phyloP scores from a whole-genome alignment of 2,888 invertebrate genomes.

The Sipha maydis region DNA sequence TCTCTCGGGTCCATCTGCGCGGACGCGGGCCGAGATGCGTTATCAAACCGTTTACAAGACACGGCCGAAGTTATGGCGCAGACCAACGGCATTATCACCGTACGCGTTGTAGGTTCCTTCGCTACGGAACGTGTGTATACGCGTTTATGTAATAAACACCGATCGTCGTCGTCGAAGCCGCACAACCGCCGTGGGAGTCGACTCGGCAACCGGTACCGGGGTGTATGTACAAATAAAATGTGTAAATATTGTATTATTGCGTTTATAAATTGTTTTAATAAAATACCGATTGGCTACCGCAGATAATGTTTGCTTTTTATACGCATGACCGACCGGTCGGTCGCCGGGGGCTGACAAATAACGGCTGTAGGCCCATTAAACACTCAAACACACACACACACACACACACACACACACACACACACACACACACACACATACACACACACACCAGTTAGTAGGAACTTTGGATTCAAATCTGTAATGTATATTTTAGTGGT shows the following conservation, averaged over 20 bases:
- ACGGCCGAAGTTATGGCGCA: slow-evolving; percentile 48
- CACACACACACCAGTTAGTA: not conserved
- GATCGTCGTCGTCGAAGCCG: not conserved
- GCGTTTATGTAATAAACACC: slow-evolving; percentile 53
- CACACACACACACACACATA: not conserved
- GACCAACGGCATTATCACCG: slow-evolving; percentile 4
- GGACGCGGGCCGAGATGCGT: not conserved
- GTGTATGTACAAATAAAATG: slow-evolving; percentile 11
- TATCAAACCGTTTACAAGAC: slow-evolving; percentile 52
- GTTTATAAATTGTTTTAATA: slow-evolving; percentile 59
- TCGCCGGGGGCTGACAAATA: slow-evolving; percentile 6
- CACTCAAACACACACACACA: not conserved
- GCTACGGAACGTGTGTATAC: not conserved
- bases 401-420: not conserved
- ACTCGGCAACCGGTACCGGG: slow-evolving; percentile 17
- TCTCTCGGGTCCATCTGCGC: slow-evolving; percentile 33
- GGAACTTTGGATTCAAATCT: not conserved
- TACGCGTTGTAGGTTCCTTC: not conserved
- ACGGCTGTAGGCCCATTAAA: not conserved
- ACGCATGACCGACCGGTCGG: slow-evolving; percentile 16
- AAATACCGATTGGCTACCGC: slow-evolving; percentile 61
- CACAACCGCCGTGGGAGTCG: slow-evolving; percentile 8
- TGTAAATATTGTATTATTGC: slow-evolving; percentile 61
- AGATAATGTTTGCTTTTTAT: slow-evolving; percentile 49
- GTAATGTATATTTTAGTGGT: not conserved